Evolutionary conservation across 2,888 invertebrate genomes (phyloP).

Genomic region (Thymelicus sylvestris): DNA sequence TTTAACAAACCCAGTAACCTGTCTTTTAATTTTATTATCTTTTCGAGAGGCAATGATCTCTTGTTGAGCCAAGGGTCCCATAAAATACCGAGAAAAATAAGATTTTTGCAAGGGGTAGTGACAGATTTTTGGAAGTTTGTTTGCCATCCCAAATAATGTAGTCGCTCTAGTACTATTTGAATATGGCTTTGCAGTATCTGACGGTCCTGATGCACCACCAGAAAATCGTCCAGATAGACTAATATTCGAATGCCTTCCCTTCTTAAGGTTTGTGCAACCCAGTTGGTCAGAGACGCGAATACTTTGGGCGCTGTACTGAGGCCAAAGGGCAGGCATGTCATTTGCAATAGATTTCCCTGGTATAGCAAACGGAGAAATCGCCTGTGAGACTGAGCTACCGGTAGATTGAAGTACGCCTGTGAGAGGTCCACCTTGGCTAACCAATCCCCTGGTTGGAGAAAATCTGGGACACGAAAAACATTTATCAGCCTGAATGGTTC

Average conservation of each 20-base stretch:
- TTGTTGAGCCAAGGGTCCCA: too few species aligned
- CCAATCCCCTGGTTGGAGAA: constrained; percentile 31
- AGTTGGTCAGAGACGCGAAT: constrained; percentile 44
- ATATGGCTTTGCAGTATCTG: too few species aligned
- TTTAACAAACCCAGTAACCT: too few species aligned
- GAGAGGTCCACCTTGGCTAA: constrained; percentile 43
- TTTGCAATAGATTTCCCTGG: constrained; percentile 34
- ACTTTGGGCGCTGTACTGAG: constrained; percentile 40
- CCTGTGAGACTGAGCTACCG: constrained; percentile 37
- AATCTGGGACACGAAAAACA: too few species aligned
- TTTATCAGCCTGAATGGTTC: too few species aligned
- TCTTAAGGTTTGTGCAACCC: constrained; percentile 43
- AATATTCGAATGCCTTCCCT: constrained; percentile 40
- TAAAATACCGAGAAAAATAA: too few species aligned
- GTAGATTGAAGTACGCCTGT: constrained; percentile 44
- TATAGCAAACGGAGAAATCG: constrained; percentile 41
- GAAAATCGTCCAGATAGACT: constrained; percentile 44
- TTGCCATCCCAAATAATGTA: too few species aligned
- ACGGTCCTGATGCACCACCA: neutral
- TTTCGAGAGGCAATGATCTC: too few species aligned
- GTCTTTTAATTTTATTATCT: too few species aligned
- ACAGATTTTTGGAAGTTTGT: too few species aligned
- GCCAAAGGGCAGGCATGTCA: constrained; percentile 44
- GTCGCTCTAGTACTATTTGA: too few species aligned
- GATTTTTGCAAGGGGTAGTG: too few species aligned